A percentile compares a stretch with the other conserved stretches of the same genome.
Conservation (phyloP, 2,888 invertebrate species). For the Buathra laborator region DNA sequence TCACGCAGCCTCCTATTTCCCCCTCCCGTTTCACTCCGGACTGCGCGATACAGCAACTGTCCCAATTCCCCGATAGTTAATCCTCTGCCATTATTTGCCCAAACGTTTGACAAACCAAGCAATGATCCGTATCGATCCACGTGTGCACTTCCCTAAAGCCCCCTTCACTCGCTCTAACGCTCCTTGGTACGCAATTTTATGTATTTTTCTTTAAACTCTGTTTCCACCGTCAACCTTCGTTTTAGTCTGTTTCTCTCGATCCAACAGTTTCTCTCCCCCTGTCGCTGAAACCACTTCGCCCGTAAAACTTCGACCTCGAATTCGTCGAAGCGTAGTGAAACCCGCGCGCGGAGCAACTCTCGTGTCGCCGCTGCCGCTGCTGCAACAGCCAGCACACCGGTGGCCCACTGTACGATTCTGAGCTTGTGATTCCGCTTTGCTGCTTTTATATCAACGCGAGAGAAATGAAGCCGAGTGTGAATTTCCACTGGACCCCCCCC, state of each 20-base stretch:
- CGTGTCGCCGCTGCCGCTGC: not conserved
- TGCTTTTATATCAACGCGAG: conserved; percentile 16
- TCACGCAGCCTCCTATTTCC: not conserved
- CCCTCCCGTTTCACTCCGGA: not conserved
- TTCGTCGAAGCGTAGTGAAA: conserved; percentile 60
- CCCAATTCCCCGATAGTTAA: conserved; percentile 31
- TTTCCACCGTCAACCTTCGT: not conserved
- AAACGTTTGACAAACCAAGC: conserved; percentile 43
- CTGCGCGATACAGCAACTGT: not conserved
- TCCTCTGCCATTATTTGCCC: conserved; percentile 9
- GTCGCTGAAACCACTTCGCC: conserved; percentile 39
- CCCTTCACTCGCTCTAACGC: not conserved
- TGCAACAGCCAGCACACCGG: conserved; percentile 31
- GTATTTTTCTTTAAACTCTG: not conserved
- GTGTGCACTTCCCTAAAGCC: not conserved
- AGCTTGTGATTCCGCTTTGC: conserved; percentile 25
- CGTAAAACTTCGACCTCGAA: conserved; percentile 51
- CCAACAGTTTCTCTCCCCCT: not conserved
- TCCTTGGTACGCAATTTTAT: not conserved
- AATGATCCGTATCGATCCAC: conserved; percentile 3
- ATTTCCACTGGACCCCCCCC: conserved; percentile 51
- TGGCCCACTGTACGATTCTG: conserved; percentile 28
- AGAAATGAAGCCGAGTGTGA: conserved; percentile 60
- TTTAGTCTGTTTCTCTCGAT: not conserved
- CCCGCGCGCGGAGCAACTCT: not conserved